These are phyloP conservation scores for Netelia inedita DNA, from an alignment of 2,888 invertebrate species.

Conservation along the genomic window DNA sequence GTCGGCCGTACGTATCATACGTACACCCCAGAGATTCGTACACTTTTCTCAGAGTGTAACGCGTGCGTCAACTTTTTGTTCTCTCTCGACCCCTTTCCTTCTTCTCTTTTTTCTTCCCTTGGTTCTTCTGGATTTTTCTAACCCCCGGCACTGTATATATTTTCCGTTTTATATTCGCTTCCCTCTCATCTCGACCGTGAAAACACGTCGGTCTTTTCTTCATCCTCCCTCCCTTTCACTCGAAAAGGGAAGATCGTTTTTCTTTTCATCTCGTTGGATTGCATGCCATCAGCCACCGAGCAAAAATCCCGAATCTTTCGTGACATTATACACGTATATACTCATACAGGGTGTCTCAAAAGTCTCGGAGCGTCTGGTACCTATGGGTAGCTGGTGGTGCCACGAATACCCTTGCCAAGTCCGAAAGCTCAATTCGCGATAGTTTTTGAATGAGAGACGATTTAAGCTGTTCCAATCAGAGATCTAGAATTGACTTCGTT, in stretches of 20 bases:
- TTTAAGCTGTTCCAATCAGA: too few relatives aligned
- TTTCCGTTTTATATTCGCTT: slow-evolving; percentile 1
- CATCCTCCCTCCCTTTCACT: slow-evolving; percentile 17
- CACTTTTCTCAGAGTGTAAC: slow-evolving; percentile 70
- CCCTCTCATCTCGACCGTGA: slow-evolving; percentile 38
- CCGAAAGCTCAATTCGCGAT: too few relatives aligned
- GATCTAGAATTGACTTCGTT: too few relatives aligned
- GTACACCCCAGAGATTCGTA: slow-evolving; percentile 70
- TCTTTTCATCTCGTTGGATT: slow-evolving; percentile 67
- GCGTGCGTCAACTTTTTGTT: slow-evolving; percentile 55
- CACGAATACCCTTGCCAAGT: too few relatives aligned
- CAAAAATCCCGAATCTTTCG: slow-evolving; percentile 13
- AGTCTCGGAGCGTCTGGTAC: too few relatives aligned
- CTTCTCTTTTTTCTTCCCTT: slow-evolving; percentile 31
- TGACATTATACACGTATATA: slow-evolving; percentile 17
- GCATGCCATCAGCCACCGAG: slow-evolving; percentile 66
- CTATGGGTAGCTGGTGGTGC: too few relatives aligned
- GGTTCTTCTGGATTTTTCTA: slow-evolving; percentile 2
- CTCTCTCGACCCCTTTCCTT: slow-evolving; percentile 38
- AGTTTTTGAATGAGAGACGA: too few relatives aligned
- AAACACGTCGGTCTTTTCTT: slow-evolving; percentile 48
- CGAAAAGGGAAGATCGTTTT: slow-evolving; percentile 48
- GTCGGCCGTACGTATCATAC: slow-evolving; percentile 38
- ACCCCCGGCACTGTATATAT: slow-evolving; percentile 12
- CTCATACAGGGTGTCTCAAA: too few relatives aligned